A percentile compares a stretch with the other conserved stretches of the same genome.
Conservation (phyloP, 2,797 vertebrate genomes). For the Threskiornis aethiopicus region DNA sequence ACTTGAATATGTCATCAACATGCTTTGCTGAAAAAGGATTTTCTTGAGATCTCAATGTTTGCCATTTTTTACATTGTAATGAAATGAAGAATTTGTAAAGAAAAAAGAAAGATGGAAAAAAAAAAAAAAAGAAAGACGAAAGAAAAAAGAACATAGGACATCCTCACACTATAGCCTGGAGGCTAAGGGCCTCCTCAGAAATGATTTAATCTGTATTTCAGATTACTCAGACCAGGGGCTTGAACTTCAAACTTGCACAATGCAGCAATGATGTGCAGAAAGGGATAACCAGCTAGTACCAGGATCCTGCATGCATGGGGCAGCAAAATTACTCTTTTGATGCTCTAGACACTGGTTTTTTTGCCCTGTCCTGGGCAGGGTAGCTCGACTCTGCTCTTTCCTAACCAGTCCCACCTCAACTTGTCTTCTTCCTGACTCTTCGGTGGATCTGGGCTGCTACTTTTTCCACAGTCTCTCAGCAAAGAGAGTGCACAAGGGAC, state of each 20-base stretch:
- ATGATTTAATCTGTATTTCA: not conserved
- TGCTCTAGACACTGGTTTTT: not conserved
- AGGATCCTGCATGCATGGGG: not conserved
- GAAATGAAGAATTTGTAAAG: not conserved
- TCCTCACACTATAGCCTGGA: not conserved
- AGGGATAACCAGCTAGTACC: not conserved
- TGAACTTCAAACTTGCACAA: not conserved
- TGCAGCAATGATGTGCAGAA: not conserved
- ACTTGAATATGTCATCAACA: not conserved
- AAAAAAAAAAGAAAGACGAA: not conserved
- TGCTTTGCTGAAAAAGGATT: not conserved
- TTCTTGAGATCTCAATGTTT: not conserved
- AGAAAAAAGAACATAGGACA: not conserved
- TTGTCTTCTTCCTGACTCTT: not conserved
- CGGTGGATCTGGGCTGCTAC: not conserved
- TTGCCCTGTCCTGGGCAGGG: not conserved
- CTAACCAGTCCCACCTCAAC: not conserved
- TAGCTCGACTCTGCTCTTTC: not conserved
- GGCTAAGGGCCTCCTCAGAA: not conserved
- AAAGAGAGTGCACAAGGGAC: not conserved
- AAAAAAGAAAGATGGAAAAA: not conserved
- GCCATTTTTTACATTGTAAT: not conserved
- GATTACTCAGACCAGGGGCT: not conserved
- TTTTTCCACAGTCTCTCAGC: not conserved
- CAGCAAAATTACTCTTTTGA: not conserved